Evolutionary conservation across 2,113 vertebrate species (phyloP), one percentile per base, ranked within the genome.

Genomic region (Aepyceros melampus): DNA sequence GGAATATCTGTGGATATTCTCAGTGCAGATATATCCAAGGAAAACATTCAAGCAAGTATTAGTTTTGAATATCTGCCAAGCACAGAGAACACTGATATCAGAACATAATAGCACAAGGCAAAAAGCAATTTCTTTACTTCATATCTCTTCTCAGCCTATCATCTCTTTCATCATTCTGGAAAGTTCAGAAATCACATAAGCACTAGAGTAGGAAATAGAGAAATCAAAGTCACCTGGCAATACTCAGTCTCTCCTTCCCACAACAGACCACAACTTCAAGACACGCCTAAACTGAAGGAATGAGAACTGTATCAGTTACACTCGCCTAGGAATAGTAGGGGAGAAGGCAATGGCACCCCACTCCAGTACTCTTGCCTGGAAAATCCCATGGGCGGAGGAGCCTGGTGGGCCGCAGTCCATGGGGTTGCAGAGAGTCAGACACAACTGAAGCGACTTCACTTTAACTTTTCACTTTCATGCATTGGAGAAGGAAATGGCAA

Each of bases 161-260:
- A 2, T 49, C 55, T 62, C 6, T 14, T 9, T 23, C 40, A 56
- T 53, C 43, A 82, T 23, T 84, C 55, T n/a, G 10, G 36, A 84
- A 92, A 71, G 19, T 90, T 92, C 36, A 94, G 86, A 76, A 88
- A 90, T 15, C 29, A 47, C 5, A 25, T 31, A 96, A 89, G 33
- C 49, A 43, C 6, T 13, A 78, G 31, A 15, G 5, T 85, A 64
- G 10, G 21, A 58, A 84, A 33, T 17, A 45, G 15, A 43, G 45
- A 76, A 89, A 51, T 7, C 17, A 60, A 60, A 74, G 36, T 49
- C 27, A n/a, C 5, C 10, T 31, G 36, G 6, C 6, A 40, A 40
- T 8, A 31, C 19, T 62, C 3, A 51, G 7, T 15, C 0, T 8
- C 25, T 62, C 25, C 79, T 96, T 85, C 33, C 71, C 8, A 62